Conservation (phyloP, 2,888 invertebrate species). For the Tineola bisselliella region DNA sequence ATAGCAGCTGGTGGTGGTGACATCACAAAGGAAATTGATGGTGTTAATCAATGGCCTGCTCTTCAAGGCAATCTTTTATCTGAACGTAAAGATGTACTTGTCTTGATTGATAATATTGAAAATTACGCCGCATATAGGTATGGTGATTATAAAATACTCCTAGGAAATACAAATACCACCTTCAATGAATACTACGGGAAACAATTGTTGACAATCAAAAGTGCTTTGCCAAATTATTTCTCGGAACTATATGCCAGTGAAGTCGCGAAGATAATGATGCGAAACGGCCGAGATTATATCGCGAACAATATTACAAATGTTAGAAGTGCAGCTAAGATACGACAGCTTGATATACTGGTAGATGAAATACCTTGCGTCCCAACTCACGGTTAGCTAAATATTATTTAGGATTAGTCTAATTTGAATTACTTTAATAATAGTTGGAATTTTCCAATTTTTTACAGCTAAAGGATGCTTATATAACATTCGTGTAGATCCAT, state of each 20-base stretch:
- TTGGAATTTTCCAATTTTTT: too few relatives aligned
- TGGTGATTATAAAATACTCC: conserved; percentile 34
- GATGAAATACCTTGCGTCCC: conserved; percentile 45
- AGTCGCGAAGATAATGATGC: conserved; percentile 36
- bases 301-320: conserved; percentile 30
- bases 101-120: conserved; percentile 22
- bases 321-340: conserved; percentile 37
- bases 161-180: conserved; percentile 24
- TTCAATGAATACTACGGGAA: conserved; percentile 41
- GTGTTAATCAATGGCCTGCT: conserved; percentile 43
- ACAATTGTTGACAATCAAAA: conserved; percentile 36
- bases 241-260: conserved; percentile 33
- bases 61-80: conserved; percentile 38
- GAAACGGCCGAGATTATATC: conserved; percentile 36
- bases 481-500: conserved; percentile 81
- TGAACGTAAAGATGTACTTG: conserved; percentile 33
- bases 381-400: too few relatives aligned
- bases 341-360: conserved; percentile 36
- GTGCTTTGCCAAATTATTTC: conserved; percentile 41
- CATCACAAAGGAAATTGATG: conserved; percentile 37
- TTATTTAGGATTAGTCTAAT: too few relatives aligned
- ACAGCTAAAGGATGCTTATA: conserved; percentile 75
- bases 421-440: too few relatives aligned
- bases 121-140: conserved; percentile 40
- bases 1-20: conserved; percentile 39